phyloP scores from a whole-genome alignment of 2,113 vertebrate species.

The Tragelaphus strepsiceros region DNA sequence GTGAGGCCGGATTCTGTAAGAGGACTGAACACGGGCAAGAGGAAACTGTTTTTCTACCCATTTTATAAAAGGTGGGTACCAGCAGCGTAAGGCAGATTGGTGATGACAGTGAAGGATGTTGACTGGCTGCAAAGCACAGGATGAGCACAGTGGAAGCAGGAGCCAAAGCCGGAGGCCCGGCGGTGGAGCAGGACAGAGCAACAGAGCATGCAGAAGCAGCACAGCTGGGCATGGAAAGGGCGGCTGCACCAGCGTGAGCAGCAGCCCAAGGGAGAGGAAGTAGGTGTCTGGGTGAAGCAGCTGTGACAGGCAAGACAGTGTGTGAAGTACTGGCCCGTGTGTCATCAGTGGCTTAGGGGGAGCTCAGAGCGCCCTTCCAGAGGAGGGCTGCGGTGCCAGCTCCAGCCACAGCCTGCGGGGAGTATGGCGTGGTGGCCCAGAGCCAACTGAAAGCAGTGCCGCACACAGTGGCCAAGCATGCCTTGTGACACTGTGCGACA shows the following conservation, averaged over 20 bases:
- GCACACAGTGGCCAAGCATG: background rate
- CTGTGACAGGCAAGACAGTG: rapidly evolving
- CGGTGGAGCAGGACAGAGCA: background rate
- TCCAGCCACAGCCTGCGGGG: background rate
- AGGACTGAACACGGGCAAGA: background rate
- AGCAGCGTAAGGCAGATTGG: background rate
- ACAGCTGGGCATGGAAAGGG: background rate
- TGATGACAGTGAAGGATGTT: background rate
- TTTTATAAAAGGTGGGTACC: background rate
- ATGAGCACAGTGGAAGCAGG: background rate
- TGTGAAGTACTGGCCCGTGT: background rate
- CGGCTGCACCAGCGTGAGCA: background rate
- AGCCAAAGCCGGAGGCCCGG: background rate
- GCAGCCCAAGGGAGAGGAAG: background rate
- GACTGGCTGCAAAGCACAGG: background rate
- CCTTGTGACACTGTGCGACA: background rate
- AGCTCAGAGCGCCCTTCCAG: background rate
- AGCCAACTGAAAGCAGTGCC: background rate
- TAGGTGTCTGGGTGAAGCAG: background rate
- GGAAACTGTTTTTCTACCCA: background rate
- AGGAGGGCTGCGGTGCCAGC: background rate
- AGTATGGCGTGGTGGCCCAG: background rate
- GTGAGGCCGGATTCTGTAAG: background rate
- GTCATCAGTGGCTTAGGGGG: background rate
- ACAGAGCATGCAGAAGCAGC: background rate